Base-by-base conservation (phyloP, 2,888 invertebrate species). In the Drosophila melanosoma region DNA sequence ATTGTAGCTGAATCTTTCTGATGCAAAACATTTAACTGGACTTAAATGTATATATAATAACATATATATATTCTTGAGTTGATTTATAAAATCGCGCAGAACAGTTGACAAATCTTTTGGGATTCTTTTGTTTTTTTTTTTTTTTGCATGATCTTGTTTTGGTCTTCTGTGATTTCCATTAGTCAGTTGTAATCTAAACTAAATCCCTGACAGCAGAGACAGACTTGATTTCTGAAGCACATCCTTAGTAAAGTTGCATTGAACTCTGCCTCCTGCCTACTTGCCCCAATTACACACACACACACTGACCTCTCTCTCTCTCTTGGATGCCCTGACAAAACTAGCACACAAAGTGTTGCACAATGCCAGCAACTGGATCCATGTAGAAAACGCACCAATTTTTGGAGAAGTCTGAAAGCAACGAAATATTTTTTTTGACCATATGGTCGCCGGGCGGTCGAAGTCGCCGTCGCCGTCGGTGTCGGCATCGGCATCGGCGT, bases 401-500 rank as follows among this genome's bases (percentile, higher is more conserved):
- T 76, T 76, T 66, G 57, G 61, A 79, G 63, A 67, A 79, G 70
- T 75, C 76, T 70, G 65, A 78, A 75, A 64, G 57, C 79, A 76
- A 71, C 51, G n/a, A 71, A 53, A 65, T 61, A 35, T 52, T 58
- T 80, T 58, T 80, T 63, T 66, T 71, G 79, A 79, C 79, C 79
- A 79, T 79, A 79, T 79, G 79, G 79, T 79, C 81, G 65, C 42
- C 58, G 52, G 54, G 52, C 57, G 42, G 36, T 68, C 42, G 57
- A 48, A 12, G 69, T 67, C 23, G 51, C 45, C 49, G 74, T n/a
- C n/a, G n/a, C n/a, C n/a, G n/a, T n/a, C n/a, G n/a, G n/a, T 23
- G 23, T 58, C 40, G 51, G 66, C 5, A 52, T 61, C 54, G 63
- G n/a, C 4, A 4, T 29, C 29, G 29, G 5, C 29, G 36, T 68